Evolutionary conservation across 2,888 invertebrate genomes (phyloP).

Genomic region (Lysandra coridon): DNA sequence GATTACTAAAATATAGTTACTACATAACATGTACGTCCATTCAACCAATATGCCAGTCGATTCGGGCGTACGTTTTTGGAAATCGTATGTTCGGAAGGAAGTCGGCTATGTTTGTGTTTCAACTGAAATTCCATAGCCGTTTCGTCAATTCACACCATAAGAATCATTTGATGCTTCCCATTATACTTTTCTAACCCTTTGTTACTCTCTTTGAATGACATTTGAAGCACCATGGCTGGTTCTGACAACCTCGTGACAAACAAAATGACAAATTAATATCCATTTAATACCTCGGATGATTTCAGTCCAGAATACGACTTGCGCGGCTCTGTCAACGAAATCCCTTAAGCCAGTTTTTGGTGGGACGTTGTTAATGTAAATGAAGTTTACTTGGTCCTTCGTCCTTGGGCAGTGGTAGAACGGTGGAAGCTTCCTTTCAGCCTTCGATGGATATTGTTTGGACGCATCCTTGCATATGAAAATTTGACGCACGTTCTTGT

Average conservation of each 20-base stretch:
- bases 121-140: too few species aligned
- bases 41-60: too few species aligned
- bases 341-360: slow-evolving; percentile 81
- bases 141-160: too few species aligned
- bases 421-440: slow-evolving; percentile 32
- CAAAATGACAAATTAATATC: not conserved
- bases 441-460: not conserved
- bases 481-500: not conserved
- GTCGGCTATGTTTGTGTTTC: too few species aligned
- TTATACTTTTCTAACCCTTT: not conserved
- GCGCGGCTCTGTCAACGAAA: slow-evolving; percentile 87
- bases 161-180: too few species aligned
- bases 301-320: slow-evolving; percentile 87
- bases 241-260: not conserved
- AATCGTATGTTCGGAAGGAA: too few species aligned
- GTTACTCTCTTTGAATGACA: not conserved
- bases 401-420: slow-evolving; percentile 57
- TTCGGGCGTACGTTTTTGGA: too few species aligned
- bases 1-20: too few species aligned
- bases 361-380: slow-evolving; percentile 83
- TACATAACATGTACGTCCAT: too few species aligned
- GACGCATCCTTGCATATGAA: not conserved
- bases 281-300: slow-evolving; percentile 82
- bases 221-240: not conserved
- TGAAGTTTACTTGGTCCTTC: slow-evolving; percentile 60